phyloP scores from a whole-genome alignment of 2,113 vertebrate genomes.

The Thryonomys swinderianus region DNA sequence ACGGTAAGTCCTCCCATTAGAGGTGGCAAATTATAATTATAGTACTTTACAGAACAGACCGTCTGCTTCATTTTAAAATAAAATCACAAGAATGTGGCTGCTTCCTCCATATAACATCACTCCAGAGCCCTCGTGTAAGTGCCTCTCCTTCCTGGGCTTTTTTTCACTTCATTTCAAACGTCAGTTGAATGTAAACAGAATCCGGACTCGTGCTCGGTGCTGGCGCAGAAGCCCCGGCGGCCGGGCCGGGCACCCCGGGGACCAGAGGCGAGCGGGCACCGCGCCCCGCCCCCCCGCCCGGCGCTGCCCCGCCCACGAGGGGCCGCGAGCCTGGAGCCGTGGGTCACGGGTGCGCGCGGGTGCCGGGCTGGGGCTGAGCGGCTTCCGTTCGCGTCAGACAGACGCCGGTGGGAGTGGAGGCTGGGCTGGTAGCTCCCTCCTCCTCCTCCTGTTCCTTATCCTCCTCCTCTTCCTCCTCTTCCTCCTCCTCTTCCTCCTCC shows the following conservation, averaged over 20 bases:
- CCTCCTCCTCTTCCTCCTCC: no score
- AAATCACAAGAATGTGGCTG: slow-evolving; percentile 82
- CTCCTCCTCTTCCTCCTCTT: background rate
- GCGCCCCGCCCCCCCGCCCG: background rate
- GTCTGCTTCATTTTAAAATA: slow-evolving; percentile 84
- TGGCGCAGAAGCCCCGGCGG: slow-evolving; percentile 44
- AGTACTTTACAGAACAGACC: slow-evolving; percentile 85
- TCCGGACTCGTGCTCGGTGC: background rate
- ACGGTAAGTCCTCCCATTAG: slow-evolving; percentile 89
- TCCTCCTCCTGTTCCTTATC: background rate
- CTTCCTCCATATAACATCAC: slow-evolving; percentile 78
- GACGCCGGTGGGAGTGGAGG: background rate
- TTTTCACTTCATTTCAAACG: slow-evolving; percentile 78
- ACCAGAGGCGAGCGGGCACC: slow-evolving; percentile 16
- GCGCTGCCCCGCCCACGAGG: background rate
- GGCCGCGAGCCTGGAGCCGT: background rate
- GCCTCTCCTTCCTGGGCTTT: background rate
- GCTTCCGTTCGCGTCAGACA: background rate
- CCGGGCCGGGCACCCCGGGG: background rate
- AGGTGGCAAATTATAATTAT: slow-evolving; percentile 89
- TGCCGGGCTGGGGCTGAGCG: slow-evolving; percentile 24
- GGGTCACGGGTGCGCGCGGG: background rate
- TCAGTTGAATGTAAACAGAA: slow-evolving; percentile 78
- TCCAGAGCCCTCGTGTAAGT: slow-evolving; percentile 72
- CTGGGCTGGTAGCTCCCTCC: background rate